Conservation (phyloP, 2,797 vertebrate genomes). For the Rhinoraja longicauda region DNA sequence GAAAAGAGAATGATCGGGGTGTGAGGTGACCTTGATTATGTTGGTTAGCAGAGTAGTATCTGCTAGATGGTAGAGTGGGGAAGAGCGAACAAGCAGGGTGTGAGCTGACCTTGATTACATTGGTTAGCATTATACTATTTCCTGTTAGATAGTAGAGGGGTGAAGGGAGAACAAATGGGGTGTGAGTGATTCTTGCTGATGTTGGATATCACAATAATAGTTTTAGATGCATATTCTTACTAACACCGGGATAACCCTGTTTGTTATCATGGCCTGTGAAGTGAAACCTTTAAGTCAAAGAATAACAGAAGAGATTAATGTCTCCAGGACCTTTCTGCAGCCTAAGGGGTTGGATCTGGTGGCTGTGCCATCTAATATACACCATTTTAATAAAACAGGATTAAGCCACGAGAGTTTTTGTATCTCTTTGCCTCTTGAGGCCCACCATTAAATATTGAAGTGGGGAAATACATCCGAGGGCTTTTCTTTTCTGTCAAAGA, state of each 20-base stretch:
- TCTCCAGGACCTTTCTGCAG: background rate
- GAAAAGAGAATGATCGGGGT: too few relatives aligned
- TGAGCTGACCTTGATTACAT: too few relatives aligned
- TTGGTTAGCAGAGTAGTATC: too few relatives aligned
- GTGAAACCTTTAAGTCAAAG: background rate
- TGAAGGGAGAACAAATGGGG: too few relatives aligned
- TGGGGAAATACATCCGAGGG: background rate
- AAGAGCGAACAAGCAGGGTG: too few relatives aligned
- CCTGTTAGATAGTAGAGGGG: too few relatives aligned
- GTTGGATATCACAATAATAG: background rate
- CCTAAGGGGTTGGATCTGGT: background rate
- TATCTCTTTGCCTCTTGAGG: background rate
- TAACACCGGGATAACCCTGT: background rate
- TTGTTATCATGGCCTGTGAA: background rate
- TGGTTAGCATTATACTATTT: too few relatives aligned
- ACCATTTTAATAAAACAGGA: background rate
- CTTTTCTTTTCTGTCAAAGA: background rate
- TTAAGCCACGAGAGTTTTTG: background rate
- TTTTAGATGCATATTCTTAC: background rate
- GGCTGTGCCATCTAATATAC: too few relatives aligned
- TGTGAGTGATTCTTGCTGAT: too few relatives aligned
- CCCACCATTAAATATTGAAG: background rate
- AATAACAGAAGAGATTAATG: background rate
- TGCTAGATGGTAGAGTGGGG: too few relatives aligned
- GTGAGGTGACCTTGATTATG: too few relatives aligned